These are phyloP conservation scores for Scaptomyza parva DNA, from an alignment of 2,888 invertebrate species.

Conservation along the genomic window DNA sequence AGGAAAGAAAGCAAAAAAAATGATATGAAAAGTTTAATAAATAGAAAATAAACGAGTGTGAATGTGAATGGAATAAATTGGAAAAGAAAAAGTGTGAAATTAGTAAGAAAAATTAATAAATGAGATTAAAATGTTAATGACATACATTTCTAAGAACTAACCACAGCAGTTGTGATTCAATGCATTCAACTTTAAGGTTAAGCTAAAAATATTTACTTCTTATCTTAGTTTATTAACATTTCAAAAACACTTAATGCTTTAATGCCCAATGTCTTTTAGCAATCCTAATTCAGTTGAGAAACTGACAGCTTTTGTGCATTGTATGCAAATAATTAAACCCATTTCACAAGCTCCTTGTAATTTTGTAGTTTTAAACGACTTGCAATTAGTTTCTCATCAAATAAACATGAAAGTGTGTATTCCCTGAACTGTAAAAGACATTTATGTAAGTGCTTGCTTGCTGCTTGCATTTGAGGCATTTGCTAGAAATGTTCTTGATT, in stretches of 20 bases:
- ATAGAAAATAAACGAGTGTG: background rate
- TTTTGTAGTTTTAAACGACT: conserved; percentile 13
- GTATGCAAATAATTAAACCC: conserved; percentile 29
- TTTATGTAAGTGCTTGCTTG: too few relatives aligned
- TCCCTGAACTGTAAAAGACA: conserved; percentile 1
- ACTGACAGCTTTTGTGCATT: conserved; percentile 2
- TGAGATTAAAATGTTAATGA: background rate
- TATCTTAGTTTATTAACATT: background rate
- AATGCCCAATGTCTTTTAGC: background rate
- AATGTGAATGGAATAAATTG: background rate
- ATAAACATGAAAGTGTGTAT: conserved; percentile 20
- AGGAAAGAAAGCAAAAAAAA: background rate
- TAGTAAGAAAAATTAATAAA: background rate
- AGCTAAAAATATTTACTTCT: background rate
- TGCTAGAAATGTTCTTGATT: conserved; percentile 21
- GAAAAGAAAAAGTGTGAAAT: background rate
- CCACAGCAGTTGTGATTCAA: too few relatives aligned
- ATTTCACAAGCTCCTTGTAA: conserved; percentile 11
- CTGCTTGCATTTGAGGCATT: background rate
- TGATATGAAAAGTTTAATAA: background rate
- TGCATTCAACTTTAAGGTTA: background rate
- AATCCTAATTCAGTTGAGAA: conserved; percentile 13
- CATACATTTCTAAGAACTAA: background rate
- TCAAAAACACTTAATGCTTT: background rate
- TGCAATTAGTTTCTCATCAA: conserved; percentile 32